Conservation (phyloP, 2,797 vertebrate genomes). For the Liparis tanakae region DNA sequence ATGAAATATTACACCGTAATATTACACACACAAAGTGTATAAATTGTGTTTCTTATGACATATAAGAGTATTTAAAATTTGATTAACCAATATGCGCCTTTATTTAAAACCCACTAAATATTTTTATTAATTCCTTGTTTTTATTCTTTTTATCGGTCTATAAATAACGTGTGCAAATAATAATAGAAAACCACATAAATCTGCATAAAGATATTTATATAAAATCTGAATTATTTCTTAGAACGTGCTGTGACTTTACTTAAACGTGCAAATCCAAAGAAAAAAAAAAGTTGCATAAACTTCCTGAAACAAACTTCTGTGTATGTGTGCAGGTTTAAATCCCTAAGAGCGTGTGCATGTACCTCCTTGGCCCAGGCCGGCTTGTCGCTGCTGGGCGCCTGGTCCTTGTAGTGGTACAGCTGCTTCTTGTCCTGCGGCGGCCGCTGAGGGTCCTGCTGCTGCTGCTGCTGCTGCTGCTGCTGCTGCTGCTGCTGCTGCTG, state of each 20-base stretch:
- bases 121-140: not conserved
- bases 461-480: conserved; percentile 88
- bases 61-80: not conserved
- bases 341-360: conserved; percentile 8
- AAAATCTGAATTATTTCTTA: not conserved
- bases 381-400: conserved; percentile 92
- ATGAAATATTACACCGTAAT: not conserved
- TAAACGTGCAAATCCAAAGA: not conserved
- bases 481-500: conserved; percentile 97
- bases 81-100: not conserved
- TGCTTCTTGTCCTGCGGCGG: conserved; percentile 93
- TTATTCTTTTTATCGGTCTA: not conserved
- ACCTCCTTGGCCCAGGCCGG: conserved; percentile 98
- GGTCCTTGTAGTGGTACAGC: conserved; percentile 98
- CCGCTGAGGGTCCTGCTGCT: conserved; percentile 89
- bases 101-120: not conserved
- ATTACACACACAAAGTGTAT: not conserved
- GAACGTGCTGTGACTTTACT: not conserved
- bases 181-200: not conserved
- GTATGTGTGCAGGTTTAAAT: too few relatives aligned
- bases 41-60: not conserved
- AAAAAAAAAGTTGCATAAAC: not conserved
- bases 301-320: too few relatives aligned
- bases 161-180: not conserved
- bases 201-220: not conserved